A percentile compares a stretch with the other conserved stretches of the same genome.
phyloP scores from a whole-genome alignment of 2,888 invertebrate species.

The Harpagoxenus sublaevis region DNA sequence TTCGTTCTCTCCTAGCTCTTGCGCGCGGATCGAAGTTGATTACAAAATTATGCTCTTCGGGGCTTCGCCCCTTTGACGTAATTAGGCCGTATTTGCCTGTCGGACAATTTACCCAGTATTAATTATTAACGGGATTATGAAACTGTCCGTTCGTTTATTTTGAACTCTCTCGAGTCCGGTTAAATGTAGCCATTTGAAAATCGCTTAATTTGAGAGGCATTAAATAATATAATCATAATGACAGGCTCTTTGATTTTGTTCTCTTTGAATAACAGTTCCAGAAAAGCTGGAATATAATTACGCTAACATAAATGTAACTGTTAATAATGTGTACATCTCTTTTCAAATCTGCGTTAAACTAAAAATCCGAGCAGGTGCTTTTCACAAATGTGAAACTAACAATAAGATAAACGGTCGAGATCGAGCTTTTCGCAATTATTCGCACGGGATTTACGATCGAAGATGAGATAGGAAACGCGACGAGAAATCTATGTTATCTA shows the following conservation, averaged over 20 bases:
- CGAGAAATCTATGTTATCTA: not conserved
- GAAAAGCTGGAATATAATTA: not conserved
- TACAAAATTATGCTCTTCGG: conserved; percentile 48
- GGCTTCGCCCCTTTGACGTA: conserved; percentile 32
- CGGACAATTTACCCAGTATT: conserved; percentile 49
- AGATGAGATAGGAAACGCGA: not conserved
- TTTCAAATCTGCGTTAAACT: not conserved
- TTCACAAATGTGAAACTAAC: not conserved
- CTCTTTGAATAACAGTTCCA: not conserved
- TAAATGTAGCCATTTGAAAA: not conserved
- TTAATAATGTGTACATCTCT: not conserved
- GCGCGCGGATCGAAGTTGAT: conserved; percentile 37
- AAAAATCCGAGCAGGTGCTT: not conserved
- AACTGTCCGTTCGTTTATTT: conserved; percentile 17
- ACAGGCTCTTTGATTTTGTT: not conserved
- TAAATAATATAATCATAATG: conserved; percentile 3
- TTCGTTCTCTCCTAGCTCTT: not conserved
- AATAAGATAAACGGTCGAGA: not conserved
- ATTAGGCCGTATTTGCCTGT: conserved; percentile 50
- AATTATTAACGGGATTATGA: conserved; percentile 52
- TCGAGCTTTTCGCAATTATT: not conserved
- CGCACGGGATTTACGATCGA: not conserved
- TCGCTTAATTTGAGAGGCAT: not conserved
- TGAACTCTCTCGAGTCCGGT: not conserved
- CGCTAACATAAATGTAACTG: not conserved